phyloP scores from a whole-genome alignment of 2,888 invertebrate genomes.

The Halictus ligatus region DNA sequence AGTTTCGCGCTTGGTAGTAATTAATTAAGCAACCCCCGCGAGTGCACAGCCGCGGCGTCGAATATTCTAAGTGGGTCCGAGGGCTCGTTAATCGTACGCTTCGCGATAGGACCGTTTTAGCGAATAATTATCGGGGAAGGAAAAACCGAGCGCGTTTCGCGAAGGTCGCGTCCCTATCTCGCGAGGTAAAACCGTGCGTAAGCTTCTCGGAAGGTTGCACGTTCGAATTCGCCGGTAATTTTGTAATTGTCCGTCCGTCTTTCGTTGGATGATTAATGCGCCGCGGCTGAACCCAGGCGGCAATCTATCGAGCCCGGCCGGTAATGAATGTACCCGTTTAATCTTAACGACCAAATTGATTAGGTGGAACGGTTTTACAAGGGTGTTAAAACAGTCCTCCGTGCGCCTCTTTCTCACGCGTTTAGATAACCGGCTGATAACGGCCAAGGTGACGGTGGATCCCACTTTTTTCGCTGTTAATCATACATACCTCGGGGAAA shows the following conservation, averaged over 20 bases:
- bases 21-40: background rate
- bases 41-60: background rate
- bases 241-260: background rate
- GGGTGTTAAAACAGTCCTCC: slow-evolving; percentile 23
- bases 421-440: slow-evolving; percentile 40
- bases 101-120: background rate
- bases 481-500: background rate
- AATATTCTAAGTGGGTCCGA: background rate
- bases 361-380: slow-evolving; percentile 26
- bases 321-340: slow-evolving; percentile 20
- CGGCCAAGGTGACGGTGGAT: slow-evolving; percentile 42
- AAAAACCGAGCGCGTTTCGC: background rate
- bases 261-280: slow-evolving; percentile 13
- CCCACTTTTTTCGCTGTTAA: slow-evolving; percentile 3
- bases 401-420: slow-evolving; percentile 32
- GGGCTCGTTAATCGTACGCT: background rate
- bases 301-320: slow-evolving; percentile 7
- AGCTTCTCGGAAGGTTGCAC: background rate
- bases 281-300: background rate
- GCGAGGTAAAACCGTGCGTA: slow-evolving; percentile 8
- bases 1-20: background rate
- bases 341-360: slow-evolving; percentile 49
- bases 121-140: slow-evolving; percentile 14
- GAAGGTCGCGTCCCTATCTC: slow-evolving; percentile 38
- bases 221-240: slow-evolving; percentile 23